Evolutionary conservation across 2,113 vertebrate species (phyloP).

Genomic region (Eurystomus gularis): DNA sequence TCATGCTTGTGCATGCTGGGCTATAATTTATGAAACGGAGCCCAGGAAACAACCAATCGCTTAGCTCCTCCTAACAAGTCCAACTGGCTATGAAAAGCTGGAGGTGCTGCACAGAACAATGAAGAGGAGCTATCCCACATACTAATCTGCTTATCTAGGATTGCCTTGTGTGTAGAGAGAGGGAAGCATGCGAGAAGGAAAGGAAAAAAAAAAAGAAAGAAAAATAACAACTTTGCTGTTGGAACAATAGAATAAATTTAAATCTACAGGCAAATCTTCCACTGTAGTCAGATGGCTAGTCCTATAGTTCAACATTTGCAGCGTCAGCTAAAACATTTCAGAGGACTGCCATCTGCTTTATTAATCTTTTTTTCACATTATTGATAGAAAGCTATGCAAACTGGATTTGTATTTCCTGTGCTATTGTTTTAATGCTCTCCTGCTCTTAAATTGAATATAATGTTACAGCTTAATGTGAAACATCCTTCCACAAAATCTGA

Average conservation of each 20-base stretch:
- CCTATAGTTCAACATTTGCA: background rate
- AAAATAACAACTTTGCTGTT: slow-evolving; percentile 6
- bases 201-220: background rate
- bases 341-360: background rate
- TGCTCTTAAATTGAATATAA: background rate
- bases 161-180: slow-evolving; percentile 42
- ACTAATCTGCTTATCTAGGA: slow-evolving; percentile 73
- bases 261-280: background rate
- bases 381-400: background rate
- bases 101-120: slow-evolving; percentile 70
- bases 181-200: background rate
- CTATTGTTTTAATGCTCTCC: background rate
- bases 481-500: background rate
- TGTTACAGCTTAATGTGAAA: background rate
- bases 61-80: slow-evolving; percentile 77
- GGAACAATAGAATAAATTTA: background rate
- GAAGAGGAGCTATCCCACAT: slow-evolving; percentile 65
- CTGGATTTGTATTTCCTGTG: background rate
- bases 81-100: slow-evolving; percentile 76
- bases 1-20: slow-evolving; percentile 68
- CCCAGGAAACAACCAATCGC: slow-evolving; percentile 71
- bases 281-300: background rate
- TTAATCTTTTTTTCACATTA: background rate
- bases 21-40: slow-evolving; percentile 78
- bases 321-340: background rate